Evolutionary conservation across 1,140 invertebrate species (phyloP).

Genomic region (Penaeus japonicus): DNA sequence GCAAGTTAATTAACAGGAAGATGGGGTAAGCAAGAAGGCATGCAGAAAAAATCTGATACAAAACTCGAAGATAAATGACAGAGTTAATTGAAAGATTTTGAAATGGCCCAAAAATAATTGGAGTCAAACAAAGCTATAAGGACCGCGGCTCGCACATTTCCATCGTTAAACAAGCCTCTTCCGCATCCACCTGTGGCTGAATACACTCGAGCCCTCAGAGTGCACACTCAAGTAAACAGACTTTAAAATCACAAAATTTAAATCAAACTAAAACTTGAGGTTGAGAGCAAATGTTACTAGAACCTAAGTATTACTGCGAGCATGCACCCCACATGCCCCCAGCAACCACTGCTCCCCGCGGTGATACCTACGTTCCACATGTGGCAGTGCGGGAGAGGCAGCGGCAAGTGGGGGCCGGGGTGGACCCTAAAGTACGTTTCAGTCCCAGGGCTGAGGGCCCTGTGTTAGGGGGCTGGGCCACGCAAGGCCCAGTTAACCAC

Average conservation of each 20-base stretch:
- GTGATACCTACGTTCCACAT: conserved; percentile 54
- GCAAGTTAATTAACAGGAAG: not conserved
- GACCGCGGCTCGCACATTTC: conserved; percentile 27
- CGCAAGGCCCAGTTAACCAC: conserved; percentile 45
- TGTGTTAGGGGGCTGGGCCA: conserved; percentile 45
- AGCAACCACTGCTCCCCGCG: conserved; percentile 55
- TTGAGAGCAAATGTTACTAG: conserved; percentile 29
- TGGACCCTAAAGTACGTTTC: conserved; percentile 40
- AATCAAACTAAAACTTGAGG: conserved; percentile 8
- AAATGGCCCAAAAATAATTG: conserved; percentile 38
- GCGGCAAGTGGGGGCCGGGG: conserved; percentile 54
- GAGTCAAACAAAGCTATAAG: conserved; percentile 33
- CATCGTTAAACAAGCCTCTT: conserved; percentile 51
- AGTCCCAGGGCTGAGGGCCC: conserved; percentile 54
- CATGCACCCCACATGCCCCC: conserved; percentile 51
- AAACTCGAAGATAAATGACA: not conserved
- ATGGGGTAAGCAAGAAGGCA: not conserved
- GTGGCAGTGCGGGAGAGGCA: conserved; percentile 55
- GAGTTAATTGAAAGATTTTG: not conserved
- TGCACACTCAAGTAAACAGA: conserved; percentile 45
- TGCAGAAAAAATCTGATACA: conserved; percentile 16
- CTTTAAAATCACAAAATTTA: conserved; percentile 22
- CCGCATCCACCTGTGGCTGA: conserved; percentile 55
- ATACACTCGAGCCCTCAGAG: conserved; percentile 55
- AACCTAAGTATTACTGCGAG: conserved; percentile 49